phyloP scores from a whole-genome alignment of 2,113 vertebrate species.

The Rana temporaria region DNA sequence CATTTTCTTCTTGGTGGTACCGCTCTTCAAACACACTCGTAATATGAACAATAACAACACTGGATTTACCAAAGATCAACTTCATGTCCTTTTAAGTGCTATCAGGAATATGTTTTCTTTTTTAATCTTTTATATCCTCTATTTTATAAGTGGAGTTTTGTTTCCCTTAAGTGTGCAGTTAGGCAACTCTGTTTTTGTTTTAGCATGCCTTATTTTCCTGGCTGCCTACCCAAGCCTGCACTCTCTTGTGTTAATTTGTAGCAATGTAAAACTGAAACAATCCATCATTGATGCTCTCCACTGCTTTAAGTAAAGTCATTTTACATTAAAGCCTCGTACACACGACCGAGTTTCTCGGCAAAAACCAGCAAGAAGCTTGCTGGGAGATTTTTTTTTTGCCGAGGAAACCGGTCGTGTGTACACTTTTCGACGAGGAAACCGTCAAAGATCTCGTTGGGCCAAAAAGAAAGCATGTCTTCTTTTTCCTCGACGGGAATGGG shows the following conservation, averaged over 20 bases:
- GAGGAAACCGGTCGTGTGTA: no score
- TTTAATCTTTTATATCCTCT: not conserved
- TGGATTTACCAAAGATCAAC: not conserved
- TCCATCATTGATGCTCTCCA: not conserved
- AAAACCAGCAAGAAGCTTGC: no score
- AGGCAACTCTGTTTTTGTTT: rapidly evolving
- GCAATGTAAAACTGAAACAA: not conserved
- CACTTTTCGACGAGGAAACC: no score
- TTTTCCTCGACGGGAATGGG: no score
- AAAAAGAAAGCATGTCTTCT: no score
- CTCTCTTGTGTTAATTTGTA: not conserved
- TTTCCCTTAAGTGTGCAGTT: not conserved
- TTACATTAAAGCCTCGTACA: no score
- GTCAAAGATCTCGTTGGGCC: no score
- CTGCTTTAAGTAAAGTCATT: not conserved
- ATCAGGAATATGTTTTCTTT: not conserved
- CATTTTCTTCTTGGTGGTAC: not conserved
- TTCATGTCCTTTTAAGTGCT: not conserved
- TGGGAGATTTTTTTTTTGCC: no score
- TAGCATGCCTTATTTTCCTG: no score
- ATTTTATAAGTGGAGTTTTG: not conserved
- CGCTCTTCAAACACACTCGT: not conserved
- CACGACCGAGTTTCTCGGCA: no score
- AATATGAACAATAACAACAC: not conserved
- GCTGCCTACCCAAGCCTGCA: not conserved